A percentile compares a stretch with the other conserved stretches of the same genome.
Evolutionary conservation across 53 echinoderm and acorn worm genomes (phyloP).

Genomic region (Apostichopus leukothele): DNA sequence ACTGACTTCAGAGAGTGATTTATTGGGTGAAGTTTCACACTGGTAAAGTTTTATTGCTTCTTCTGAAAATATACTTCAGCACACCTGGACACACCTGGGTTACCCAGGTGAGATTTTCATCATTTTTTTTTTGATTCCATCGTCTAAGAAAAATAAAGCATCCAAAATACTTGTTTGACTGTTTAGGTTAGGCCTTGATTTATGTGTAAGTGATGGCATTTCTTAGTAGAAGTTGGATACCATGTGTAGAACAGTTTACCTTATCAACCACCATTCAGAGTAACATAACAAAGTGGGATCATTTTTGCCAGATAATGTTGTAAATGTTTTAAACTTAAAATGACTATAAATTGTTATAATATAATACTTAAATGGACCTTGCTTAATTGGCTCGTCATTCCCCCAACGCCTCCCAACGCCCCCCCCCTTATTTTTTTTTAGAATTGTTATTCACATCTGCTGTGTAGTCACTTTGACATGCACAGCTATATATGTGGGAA

Average conservation of each 20-base stretch:
- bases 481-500: too few species aligned
- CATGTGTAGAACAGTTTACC: not conserved
- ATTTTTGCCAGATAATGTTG: too few species aligned
- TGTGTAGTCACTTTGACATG: too few species aligned
- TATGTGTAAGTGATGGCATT: conserved; percentile 18
- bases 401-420: too few species aligned
- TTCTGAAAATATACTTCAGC: conserved; percentile 42
- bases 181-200: conserved; percentile 42
- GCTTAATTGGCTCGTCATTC: too few species aligned
- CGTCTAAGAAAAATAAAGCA: conserved; percentile 36
- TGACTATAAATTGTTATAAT: too few species aligned
- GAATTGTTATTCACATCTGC: too few species aligned
- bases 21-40: conserved; percentile 28
- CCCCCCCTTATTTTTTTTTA: too few species aligned
- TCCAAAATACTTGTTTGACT: conserved; percentile 31
- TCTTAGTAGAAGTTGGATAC: conserved; percentile 28
- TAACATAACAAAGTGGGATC: too few species aligned
- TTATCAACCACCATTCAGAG: too few species aligned
- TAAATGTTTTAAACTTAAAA: too few species aligned
- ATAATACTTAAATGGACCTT: too few species aligned
- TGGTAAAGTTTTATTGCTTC: conserved; percentile 35
- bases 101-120: conserved; percentile 8
- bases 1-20: conserved; percentile 24
- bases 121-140: conserved; percentile 5
- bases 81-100: conserved; percentile 46